Evolutionary conservation across 2,888 invertebrate genomes (phyloP).

Genomic region (Eilema caniola): DNA sequence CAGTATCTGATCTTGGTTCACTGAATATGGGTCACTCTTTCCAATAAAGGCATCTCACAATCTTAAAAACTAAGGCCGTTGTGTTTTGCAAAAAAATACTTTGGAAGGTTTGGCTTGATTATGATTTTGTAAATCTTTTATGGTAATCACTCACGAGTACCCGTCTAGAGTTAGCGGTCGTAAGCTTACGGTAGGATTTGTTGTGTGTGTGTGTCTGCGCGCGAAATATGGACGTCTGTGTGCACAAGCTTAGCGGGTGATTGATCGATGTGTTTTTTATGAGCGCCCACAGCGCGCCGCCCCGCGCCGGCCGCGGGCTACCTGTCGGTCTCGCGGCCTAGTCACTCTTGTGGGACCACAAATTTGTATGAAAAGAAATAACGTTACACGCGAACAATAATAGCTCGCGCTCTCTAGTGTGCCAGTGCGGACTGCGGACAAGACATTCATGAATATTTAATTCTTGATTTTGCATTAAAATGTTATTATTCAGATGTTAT

Average conservation of each 20-base stretch:
- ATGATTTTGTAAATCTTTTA: neutral
- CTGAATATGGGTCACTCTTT: too few species aligned
- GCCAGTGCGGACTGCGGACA: too few species aligned
- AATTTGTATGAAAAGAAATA: slow-evolving; percentile 10
- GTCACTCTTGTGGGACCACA: neutral
- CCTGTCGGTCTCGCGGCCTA: slow-evolving; percentile 24
- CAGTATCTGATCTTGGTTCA: too few species aligned
- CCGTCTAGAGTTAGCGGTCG: neutral
- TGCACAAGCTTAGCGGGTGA: slow-evolving; percentile 39
- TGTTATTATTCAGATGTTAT: neutral
- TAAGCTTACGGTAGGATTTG: neutral
- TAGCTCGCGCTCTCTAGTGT: neutral
- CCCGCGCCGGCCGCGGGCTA: slow-evolving; percentile 20
- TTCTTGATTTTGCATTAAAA: neutral
- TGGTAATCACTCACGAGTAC: neutral
- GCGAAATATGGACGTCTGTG: slow-evolving; percentile 18
- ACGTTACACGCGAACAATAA: neutral
- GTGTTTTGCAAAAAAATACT: neutral
- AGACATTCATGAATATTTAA: too few species aligned
- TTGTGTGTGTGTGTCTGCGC: neutral
- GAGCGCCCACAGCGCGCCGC: slow-evolving; percentile 43
- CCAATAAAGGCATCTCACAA: neutral
- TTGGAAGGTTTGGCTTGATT: neutral
- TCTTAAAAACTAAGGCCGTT: neutral
- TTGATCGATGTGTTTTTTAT: slow-evolving; percentile 63